Evolutionary conservation across 2,797 vertebrate genomes (phyloP).

Genomic region (Microcaecilia unicolor): DNA sequence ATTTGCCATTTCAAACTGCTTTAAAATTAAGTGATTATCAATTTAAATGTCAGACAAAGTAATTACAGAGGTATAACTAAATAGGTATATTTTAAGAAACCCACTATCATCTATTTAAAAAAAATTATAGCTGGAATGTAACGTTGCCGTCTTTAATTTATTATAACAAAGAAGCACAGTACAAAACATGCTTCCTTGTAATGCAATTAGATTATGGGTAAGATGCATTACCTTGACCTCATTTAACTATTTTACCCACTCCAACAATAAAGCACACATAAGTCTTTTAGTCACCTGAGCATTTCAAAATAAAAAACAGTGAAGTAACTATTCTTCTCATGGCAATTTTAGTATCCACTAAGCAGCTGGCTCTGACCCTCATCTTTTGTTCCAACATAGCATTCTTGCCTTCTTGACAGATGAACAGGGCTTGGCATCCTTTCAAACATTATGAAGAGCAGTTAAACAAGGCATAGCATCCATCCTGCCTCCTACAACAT

Average conservation of each 20-base stretch:
- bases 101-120: slow-evolving; percentile 1
- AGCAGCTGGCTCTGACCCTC: background rate
- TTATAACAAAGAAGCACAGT: slow-evolving; percentile 6
- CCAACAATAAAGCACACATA: background rate
- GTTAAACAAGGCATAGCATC: no score
- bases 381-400: background rate
- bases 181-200: background rate
- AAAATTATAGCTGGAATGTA: slow-evolving; percentile 22
- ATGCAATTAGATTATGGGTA: slow-evolving; percentile 10
- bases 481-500: no score
- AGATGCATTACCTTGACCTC: slow-evolving; percentile 19
- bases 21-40: background rate
- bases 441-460: no score
- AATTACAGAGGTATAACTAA: background rate
- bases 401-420: background rate
- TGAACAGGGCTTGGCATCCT: no score
- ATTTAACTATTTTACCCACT: slow-evolving; percentile 4
- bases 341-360: background rate
- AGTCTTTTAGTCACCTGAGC: background rate
- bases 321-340: background rate
- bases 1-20: background rate
- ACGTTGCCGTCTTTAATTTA: slow-evolving; percentile 20
- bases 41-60: background rate
- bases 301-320: slow-evolving; percentile 5
- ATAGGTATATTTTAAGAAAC: slow-evolving; percentile 6